Evolutionary conservation across 2,113 vertebrate genomes (phyloP).

Genomic region (Eonycteris spelaea): DNA sequence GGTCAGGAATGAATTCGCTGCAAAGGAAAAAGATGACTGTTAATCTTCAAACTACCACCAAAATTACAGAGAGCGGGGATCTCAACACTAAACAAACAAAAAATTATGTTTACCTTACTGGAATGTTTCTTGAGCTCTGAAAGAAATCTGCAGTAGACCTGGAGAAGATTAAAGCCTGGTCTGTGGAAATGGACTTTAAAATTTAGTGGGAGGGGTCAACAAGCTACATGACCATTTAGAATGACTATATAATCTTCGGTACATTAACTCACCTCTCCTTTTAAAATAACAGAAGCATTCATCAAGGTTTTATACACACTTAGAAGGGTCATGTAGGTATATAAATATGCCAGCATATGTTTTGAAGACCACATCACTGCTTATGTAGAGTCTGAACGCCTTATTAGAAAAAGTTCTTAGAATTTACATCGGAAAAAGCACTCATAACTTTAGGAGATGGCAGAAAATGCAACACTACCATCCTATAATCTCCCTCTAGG

Average conservation of each 20-base stretch:
- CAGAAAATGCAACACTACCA: background rate
- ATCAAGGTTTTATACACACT: background rate
- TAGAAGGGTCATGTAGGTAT: background rate
- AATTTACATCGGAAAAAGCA: background rate
- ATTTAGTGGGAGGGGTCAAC: constrained; percentile 25
- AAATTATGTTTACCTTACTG: background rate
- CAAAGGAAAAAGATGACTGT: background rate
- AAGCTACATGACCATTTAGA: background rate
- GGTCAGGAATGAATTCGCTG: background rate
- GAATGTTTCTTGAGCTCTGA: background rate
- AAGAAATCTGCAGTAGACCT: background rate
- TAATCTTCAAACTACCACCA: background rate
- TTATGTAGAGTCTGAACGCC: background rate
- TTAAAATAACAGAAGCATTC: constrained; percentile 40
- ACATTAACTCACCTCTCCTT: background rate
- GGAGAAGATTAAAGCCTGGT: background rate
- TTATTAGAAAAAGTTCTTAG: constrained; percentile 2
- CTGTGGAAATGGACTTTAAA: constrained; percentile 24
- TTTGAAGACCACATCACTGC: background rate
- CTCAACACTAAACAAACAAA: background rate
- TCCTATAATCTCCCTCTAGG: background rate
- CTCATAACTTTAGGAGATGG: background rate
- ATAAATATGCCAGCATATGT: background rate
- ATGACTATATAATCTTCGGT: background rate
- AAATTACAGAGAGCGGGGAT: background rate